phyloP scores from a whole-genome alignment of 2,888 invertebrate genomes.

The Plebejus argus region DNA sequence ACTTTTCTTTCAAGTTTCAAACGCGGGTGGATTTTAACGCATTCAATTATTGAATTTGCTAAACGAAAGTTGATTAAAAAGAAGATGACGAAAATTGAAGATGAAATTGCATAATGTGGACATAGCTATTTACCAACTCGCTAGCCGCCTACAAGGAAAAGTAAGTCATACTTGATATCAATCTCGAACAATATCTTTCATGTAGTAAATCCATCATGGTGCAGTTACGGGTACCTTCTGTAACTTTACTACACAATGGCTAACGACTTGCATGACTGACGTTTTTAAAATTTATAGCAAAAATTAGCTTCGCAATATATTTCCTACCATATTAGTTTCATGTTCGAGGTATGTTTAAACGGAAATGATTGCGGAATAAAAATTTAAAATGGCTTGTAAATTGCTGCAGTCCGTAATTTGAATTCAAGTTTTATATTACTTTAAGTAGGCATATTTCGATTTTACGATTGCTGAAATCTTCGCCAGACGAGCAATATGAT shows the following conservation, averaged over 20 bases:
- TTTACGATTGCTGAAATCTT: neutral
- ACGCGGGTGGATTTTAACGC: too few species aligned
- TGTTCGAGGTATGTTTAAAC: constrained; percentile 39
- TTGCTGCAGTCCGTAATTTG: constrained; percentile 3
- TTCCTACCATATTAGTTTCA: constrained; percentile 36
- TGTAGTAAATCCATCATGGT: constrained; percentile 23
- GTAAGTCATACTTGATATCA: constrained; percentile 20
- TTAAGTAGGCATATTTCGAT: constrained; percentile 3
- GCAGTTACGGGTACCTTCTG: neutral
- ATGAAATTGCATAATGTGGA: too few species aligned
- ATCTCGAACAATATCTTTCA: constrained; percentile 26
- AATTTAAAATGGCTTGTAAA: constrained; percentile 24
- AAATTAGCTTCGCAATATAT: constrained; percentile 40
- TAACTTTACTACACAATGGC: constrained; percentile 18
- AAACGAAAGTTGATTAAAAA: too few species aligned
- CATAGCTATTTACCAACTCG: too few species aligned
- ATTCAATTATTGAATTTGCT: too few species aligned
- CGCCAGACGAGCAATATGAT: neutral
- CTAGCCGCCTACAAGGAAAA: neutral
- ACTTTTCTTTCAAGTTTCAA: too few species aligned
- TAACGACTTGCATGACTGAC: constrained; percentile 38
- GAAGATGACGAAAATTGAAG: too few species aligned
- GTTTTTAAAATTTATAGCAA: constrained; percentile 41
- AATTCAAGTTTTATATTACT: constrained; percentile 22
- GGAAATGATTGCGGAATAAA: constrained; percentile 33